Base-by-base conservation (phyloP, 1,140 invertebrate genomes). In the Drosophila ficusphila region DNA sequence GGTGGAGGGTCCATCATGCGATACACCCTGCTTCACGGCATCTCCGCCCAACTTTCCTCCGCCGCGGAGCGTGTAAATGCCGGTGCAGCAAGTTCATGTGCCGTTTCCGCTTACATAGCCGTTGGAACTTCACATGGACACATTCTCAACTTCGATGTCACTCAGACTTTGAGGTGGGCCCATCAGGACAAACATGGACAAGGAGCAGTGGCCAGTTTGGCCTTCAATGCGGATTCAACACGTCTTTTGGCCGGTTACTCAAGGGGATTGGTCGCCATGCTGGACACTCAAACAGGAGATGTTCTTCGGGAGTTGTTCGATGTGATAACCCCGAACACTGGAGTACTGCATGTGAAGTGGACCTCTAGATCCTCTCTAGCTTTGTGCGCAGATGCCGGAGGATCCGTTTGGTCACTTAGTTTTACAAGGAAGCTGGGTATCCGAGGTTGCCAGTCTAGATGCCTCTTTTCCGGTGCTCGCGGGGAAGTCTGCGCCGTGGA, bases 361-460 rank as follows among this genome's bases (percentile, higher is more conserved):
- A 92, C 93, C 21, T 92, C 92, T 0, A 60, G 85, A 18, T 81
- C 91, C 25, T 95, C 94, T 4, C 90, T 97, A 46, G 97, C 96
- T 4, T 92, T 99, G 11, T 97, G 97, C 44, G 96, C 97, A 16
- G 98, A 99, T 91, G 98, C 97, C 60, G 98, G 98, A 11, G 98
- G 98, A 1, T 99, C 97, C n/a, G 98, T 99, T 2, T 99, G 98
- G 94, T 96, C 99, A 79, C 93, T 99, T 9, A 96, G 95, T 81
- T 98, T 99, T 81, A 97, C 97, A 72, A 93, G 97, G 54, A 95
- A 96, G 5, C 94, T 99, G 83, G 98, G 98, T 3, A 95, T 98
- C 3, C 93, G 98, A 49, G 96, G 96, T 7, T 97, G 96, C 90
- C 96, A 97, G 68, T 97, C 97, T 0, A 96, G 96, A 69, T 98